Evolutionary conservation across 2,888 invertebrate genomes (phyloP).

Genomic region (Campaea margaritaria): DNA sequence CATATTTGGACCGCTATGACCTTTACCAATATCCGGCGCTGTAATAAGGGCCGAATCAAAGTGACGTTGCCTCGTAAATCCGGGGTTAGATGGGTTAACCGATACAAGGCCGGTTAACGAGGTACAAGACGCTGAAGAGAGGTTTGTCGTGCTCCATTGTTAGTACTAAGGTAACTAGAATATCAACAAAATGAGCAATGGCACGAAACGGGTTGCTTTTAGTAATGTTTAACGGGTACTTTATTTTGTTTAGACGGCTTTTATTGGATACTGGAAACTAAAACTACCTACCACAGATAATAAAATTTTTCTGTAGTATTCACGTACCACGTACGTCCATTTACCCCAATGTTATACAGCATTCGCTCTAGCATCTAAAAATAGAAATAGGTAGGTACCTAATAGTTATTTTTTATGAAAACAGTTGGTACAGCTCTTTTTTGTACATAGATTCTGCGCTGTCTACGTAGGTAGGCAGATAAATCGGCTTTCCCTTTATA

Average conservation of each 20-base stretch:
- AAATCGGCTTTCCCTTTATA: slow-evolving; percentile 9
- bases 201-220: neutral
- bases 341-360: too few relatives aligned
- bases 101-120: slow-evolving; percentile 63
- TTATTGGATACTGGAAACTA: neutral
- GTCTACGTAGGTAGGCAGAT: neutral
- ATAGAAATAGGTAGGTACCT: too few relatives aligned
- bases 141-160: slow-evolving; percentile 16
- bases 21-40: slow-evolving; percentile 28
- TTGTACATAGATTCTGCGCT: neutral
- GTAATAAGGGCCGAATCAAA: slow-evolving; percentile 35
- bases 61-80: slow-evolving; percentile 39
- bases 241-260: too few relatives aligned
- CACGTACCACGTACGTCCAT: too few relatives aligned
- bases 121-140: slow-evolving; percentile 39
- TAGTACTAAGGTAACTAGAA: neutral
- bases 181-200: neutral
- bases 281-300: too few relatives aligned
- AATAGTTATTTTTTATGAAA: too few relatives aligned
- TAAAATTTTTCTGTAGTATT: too few relatives aligned
- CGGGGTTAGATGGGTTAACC: slow-evolving; percentile 59
- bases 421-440: too few relatives aligned
- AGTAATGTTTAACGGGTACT: too few relatives aligned
- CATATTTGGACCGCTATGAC: slow-evolving; percentile 31
- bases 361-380: too few relatives aligned